Base-by-base conservation (phyloP, 2,797 vertebrate genomes). In the Poecilia velifera region DNA sequence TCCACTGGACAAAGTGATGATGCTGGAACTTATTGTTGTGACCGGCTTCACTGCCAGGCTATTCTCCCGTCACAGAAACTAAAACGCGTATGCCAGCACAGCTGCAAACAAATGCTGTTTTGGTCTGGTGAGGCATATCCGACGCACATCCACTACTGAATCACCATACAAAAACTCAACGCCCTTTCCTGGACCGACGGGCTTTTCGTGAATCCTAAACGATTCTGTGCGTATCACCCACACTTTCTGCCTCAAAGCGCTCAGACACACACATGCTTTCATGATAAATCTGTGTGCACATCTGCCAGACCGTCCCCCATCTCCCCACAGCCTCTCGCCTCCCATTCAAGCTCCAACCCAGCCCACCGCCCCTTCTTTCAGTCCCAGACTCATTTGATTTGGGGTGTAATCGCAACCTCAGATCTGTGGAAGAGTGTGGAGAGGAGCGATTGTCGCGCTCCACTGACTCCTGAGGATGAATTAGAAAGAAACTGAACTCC, bases 381-480 rank as follows among this genome's bases (percentile, higher is more conserved):
- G 83, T 84, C 86, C 86, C 83, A 90, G 81, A 88, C 90, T 92
- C 89, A 90, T 92, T 94, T 90, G 87, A 94, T 91, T 90, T 89
- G 87, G 82, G 85, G 91, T 80, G 89, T 94, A 92, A 94, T 94
- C 90, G 78, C 78, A 73, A 89, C 85, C 88, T 87, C 86, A 89
- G 87, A 94, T 94, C 93, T 91, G 89, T 84, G 84, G 90, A 88
- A 57, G 87, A 88, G 86, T 86, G 89, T 87, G 86, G 84, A 88
- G 91, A 89, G 87, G 88, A 91, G 88, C 70, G 90, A 92, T 93
- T 92, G 91, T 87, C 39, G 76, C 81, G 88, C 92, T 90, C 88
- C 79, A 77, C 87, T 84, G 88, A 91, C 89, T 89, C 88, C 85
- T 77, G 89, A 88, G 91, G 86, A 89, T 85, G 86, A 92, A 89